phyloP scores from a whole-genome alignment of 2,113 vertebrate species.

The Cyphomyrus discorhynchus region DNA sequence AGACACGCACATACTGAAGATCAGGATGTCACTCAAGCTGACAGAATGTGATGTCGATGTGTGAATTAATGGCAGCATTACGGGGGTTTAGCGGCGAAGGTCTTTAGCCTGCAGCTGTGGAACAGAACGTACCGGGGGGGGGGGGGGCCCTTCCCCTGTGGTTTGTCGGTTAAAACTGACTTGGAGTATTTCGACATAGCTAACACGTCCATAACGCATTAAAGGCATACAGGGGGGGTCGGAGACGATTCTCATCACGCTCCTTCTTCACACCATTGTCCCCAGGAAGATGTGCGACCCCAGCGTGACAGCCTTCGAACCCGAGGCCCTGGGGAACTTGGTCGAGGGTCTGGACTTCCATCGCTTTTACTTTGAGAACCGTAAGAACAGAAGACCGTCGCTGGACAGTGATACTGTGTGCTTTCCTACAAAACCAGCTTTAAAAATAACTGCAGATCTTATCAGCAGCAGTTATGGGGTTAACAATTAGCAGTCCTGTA shows the following conservation, averaged over 20 bases:
- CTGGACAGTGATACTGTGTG: neutral
- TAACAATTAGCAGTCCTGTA: neutral
- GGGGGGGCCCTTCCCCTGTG: neutral
- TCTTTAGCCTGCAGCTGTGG: neutral
- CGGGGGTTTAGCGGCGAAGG: neutral
- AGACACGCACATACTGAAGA: neutral
- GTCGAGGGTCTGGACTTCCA: constrained; percentile 97
- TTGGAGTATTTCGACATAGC: neutral
- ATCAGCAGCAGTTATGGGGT: neutral
- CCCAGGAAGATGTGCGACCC: constrained; percentile 96
- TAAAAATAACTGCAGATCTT: neutral
- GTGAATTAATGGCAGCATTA: neutral
- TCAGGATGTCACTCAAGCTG: neutral
- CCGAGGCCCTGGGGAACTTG: constrained; percentile 91
- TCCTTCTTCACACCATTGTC: neutral
- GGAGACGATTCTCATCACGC: neutral
- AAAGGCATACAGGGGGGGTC: neutral
- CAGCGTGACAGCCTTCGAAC: constrained; percentile 93
- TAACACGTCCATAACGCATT: neutral
- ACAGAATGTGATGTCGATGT: neutral
- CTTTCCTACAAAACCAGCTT: neutral
- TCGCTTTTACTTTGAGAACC: constrained; percentile 97
- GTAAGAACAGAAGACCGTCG: constrained; percentile 63
- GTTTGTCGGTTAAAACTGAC: neutral
- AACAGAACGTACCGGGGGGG: neutral